Base-by-base conservation (phyloP, 2,888 invertebrate genomes). In the Poecilobothrus nobilitatus region DNA sequence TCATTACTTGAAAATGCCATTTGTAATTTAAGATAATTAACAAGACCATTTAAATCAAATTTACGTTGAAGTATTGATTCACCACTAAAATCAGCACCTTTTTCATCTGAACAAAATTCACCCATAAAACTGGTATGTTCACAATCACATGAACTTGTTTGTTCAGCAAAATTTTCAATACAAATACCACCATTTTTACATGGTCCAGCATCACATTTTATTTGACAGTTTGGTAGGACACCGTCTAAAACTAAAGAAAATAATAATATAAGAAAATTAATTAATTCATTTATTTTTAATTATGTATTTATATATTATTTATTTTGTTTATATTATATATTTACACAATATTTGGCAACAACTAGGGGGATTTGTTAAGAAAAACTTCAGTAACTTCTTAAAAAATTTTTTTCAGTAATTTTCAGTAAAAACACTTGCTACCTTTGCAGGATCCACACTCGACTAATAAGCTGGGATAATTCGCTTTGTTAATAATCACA, bases 71-170 rank as follows among this genome's bases (percentile, higher is more conserved):
- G 80, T 71, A 90, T 89, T 21, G 94, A 92, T 77, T 93, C 92
- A 0, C 94, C 94, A 73, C 91, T 91, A 74, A 95, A 95, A 76
- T 92, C 92, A 0, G 94, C 94, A 0, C 93, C 95, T 78, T 93
- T 93, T 78, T 95, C 94, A 81, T 93, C 92, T 73, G 90, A 89
- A 76, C 95, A 95, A 75, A 89, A 88, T 74, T 94, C 92, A 18
- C 95, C 95, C 73, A 92, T 90, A 78, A 94, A 95, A 69, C 94
- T 95, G 0, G 95, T 95, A 71, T 91, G 87, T 74, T 93, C 92
- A 74, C 95, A 95, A 73, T 94, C 89, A 77, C 96, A 96, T 12
- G 90, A 89, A 73, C 92, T 92, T 72, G 91, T 90, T 75, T 92
- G 92, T 71, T 90, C 89, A 18, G 89, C 88, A 79, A 96, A 96